Evolutionary conservation across 2,113 vertebrate species (phyloP).

Genomic region (Petrocephalus zakoni): DNA sequence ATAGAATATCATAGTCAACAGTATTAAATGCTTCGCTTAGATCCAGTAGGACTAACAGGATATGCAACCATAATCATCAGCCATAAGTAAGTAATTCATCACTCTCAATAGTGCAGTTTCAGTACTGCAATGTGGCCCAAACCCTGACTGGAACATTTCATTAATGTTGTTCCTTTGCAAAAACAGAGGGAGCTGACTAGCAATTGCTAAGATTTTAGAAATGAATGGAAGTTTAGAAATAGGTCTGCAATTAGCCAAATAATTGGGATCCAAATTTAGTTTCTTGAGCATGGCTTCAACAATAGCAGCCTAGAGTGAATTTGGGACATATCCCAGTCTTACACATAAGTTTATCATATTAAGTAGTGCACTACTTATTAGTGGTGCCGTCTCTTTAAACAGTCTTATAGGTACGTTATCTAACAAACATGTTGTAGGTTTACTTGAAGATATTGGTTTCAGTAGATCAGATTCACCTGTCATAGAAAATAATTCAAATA

Average conservation of each 20-base stretch:
- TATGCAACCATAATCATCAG: background rate
- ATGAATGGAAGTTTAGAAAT: background rate
- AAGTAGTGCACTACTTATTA: background rate
- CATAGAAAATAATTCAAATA: background rate
- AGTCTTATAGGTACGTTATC: background rate
- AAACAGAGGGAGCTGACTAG: background rate
- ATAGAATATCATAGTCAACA: background rate
- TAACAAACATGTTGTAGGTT: background rate
- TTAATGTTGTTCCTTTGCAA: background rate
- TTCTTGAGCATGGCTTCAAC: background rate
- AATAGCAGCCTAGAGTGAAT: background rate
- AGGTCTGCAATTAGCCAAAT: background rate
- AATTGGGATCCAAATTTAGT: background rate
- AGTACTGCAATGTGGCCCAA: background rate
- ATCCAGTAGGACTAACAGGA: background rate
- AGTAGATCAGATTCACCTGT: background rate
- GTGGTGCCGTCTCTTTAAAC: background rate
- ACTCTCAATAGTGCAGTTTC: background rate
- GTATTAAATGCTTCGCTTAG: background rate
- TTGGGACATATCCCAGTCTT: background rate
- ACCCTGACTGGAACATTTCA: background rate
- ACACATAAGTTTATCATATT: background rate
- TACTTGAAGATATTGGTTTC: background rate
- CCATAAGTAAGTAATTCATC: background rate
- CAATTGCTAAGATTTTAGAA: background rate